Base-by-base conservation (phyloP, 2,888 invertebrate species). In the Cryptocheilus praepositus region DNA sequence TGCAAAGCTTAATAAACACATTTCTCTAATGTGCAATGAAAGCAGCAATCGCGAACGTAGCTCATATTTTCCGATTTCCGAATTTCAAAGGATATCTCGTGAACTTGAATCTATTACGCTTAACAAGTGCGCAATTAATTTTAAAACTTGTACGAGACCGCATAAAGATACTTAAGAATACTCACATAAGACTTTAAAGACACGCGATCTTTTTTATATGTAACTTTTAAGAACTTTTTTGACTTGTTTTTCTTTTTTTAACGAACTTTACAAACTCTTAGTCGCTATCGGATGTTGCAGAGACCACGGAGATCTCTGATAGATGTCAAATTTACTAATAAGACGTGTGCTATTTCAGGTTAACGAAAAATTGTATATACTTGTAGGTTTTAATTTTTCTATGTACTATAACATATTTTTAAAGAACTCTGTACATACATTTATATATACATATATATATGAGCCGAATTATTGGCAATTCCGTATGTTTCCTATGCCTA, bases 331-430 rank as follows among this genome's bases (percentile, higher is more conserved):
- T 66, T 75, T 73, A 72, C 61, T 64, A 52, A 63, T 75, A 74
- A 64, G 70, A 61, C 61, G 65, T 73, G 76, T 72, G 74, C 59
- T 81, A 75, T 60, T 70, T 68, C 77, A 79, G 70, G 67, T 72
- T 80, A 79, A 79, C 21, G 71, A 73, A 36, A 71, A 56, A 73
- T 70, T 84, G 82, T 84, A 83, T 78, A 84, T 84, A 85, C 73
- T 73, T 79, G 71, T 73, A 80, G 76, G 56, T 65, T 75, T 80
- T 80, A 79, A 69, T 82, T 83, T 82, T 74, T 74, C 64, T 63
- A 70, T 85, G 82, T 85, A 84, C 75, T 76, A 82, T 83, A 84
- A 79, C 81, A 81, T 83, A 84, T 84, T 85, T 84, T 85, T 82
- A 77, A 84, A 81, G 70, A 79, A 64, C 79, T 77, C 68, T 85